phyloP scores from a whole-genome alignment of 2,888 invertebrate genomes.

The Argyra leucocephala region DNA sequence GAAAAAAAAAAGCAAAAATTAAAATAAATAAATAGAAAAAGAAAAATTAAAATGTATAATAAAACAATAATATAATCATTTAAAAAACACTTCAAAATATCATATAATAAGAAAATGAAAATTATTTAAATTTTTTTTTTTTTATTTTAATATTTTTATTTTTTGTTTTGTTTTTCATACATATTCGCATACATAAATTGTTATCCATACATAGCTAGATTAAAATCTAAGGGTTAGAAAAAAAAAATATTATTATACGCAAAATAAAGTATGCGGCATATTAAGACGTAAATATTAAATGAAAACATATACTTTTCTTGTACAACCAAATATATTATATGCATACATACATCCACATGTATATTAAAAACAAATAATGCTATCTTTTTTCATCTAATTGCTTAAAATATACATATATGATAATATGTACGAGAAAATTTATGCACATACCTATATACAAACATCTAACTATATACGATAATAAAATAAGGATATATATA shows the following conservation, averaged over 20 bases:
- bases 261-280: background rate
- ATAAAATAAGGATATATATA: no score
- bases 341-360: no score
- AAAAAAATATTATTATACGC: background rate
- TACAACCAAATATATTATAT: no score
- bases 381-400: no score
- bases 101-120: background rate
- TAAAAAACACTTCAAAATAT: background rate
- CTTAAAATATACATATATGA: no score
- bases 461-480: no score
- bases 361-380: no score
- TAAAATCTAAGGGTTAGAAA: no score
- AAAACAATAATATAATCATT: conserved; percentile 4
- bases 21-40: background rate
- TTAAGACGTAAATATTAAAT: background rate
- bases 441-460: no score
- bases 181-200: background rate
- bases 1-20: background rate
- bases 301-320: no score
- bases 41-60: background rate
- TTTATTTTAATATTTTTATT: background rate
- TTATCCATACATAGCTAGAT: no score
- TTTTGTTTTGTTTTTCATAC: background rate
- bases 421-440: no score
- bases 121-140: background rate